A percentile compares a stretch with the other conserved stretches of the same genome.
These are phyloP conservation scores for Ophiodon elongatus DNA, from an alignment of 2,113 vertebrate species.

Conservation along the genomic window DNA sequence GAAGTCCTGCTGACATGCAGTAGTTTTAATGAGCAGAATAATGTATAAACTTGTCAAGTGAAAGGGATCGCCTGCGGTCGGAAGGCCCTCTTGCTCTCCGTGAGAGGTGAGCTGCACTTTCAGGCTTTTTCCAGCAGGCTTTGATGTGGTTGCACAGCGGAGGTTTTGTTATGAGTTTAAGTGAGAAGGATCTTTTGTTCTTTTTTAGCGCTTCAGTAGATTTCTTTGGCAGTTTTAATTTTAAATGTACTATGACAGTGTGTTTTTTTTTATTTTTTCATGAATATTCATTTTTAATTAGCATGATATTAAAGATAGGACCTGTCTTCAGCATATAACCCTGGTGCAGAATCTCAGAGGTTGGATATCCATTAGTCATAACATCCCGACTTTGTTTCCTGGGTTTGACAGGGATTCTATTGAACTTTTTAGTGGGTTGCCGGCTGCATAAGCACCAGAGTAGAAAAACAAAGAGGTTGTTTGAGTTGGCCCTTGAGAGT, in stretches of 20 bases:
- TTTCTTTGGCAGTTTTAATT: conserved; percentile 41
- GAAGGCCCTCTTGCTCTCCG: conserved; percentile 85
- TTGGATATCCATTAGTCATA: conserved; percentile 52
- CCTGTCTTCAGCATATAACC: conserved; percentile 54
- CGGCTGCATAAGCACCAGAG: conserved; percentile 34
- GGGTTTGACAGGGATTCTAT: conserved; percentile 49
- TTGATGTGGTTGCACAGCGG: conserved; percentile 65
- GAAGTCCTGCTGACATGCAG: conserved; percentile 87
- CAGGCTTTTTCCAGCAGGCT: conserved; percentile 61
- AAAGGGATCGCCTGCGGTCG: conserved; percentile 89
- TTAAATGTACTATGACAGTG: conserved; percentile 44
- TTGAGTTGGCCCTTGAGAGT: conserved; percentile 62
- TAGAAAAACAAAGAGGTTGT: conserved; percentile 55
- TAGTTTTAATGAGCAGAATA: conserved; percentile 93
- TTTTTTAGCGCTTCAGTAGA: conserved; percentile 47
- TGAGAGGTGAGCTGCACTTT: conserved; percentile 85
- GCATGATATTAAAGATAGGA: conserved; percentile 33
- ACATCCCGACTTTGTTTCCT: conserved; percentile 44
- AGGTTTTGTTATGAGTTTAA: conserved; percentile 61
- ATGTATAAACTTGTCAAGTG: conserved; percentile 94
- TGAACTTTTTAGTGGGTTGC: conserved; percentile 41
- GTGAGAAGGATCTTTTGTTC: conserved; percentile 62
- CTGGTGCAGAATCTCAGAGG: conserved; percentile 47
- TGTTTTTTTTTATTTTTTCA: conserved; percentile 3
- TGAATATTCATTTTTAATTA: conserved; percentile 66